phyloP scores from a whole-genome alignment of 2,888 invertebrate species.

The Cataglyphis rosenhaueri region DNA sequence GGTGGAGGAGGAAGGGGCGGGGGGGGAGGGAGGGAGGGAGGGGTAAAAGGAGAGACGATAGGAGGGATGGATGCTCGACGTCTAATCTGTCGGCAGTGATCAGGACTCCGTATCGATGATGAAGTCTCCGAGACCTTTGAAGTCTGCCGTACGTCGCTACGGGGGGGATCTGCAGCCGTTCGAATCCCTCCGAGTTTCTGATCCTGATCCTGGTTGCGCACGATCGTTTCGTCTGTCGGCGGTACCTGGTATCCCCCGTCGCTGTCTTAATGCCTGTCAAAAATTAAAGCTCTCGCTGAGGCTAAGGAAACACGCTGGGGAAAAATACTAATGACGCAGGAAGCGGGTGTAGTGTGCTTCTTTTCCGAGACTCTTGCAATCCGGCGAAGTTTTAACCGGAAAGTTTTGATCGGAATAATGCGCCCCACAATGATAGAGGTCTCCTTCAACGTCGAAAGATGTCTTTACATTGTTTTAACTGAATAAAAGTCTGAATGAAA shows the following conservation, averaged over 20 bases:
- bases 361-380: not conserved
- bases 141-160: conserved; percentile 82
- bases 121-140: conserved; percentile 84
- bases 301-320: conserved; percentile 33
- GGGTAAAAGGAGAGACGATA: not conserved
- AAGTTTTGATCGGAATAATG: not conserved
- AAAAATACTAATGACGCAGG: conserved; percentile 63
- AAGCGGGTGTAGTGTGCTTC: not conserved
- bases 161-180: conserved; percentile 78
- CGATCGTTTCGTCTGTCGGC: conserved; percentile 78
- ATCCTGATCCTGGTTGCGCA: conserved; percentile 77
- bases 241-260: conserved; percentile 71
- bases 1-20: not conserved
- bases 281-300: conserved; percentile 72
- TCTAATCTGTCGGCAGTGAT: conserved; percentile 85
- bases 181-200: conserved; percentile 74
- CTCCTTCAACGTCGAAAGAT: no score
- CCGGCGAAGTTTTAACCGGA: no score
- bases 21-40: not conserved
- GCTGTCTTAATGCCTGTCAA: conserved; percentile 82
- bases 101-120: conserved; percentile 84
- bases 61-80: conserved; percentile 68
- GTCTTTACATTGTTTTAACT: no score
- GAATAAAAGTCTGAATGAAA: no score
- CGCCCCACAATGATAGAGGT: no score